These are phyloP conservation scores for Drosophila subpulchrella DNA, from an alignment of 1,140 invertebrate genomes.

Conservation along the genomic window DNA sequence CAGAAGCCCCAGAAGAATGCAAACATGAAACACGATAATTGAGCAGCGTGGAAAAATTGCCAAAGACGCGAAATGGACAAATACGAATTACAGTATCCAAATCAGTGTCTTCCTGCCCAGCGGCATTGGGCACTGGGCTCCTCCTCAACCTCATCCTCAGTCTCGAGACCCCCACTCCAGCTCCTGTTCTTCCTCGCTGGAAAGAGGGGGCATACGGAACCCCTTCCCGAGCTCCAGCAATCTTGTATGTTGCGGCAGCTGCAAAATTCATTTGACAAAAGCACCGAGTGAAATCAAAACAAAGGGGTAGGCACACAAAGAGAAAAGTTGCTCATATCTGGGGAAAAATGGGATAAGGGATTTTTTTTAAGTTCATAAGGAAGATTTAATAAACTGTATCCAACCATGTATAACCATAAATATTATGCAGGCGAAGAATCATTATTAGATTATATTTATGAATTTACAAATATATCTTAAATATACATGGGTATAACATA, in stretches of 20 bases:
- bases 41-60: constrained; percentile 82
- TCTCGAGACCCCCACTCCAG: constrained; percentile 3
- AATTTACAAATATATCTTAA: too few species aligned
- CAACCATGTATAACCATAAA: too few species aligned
- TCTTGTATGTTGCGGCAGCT: constrained; percentile 71
- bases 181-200: constrained; percentile 4
- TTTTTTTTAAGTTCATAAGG: too few species aligned
- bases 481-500: too few species aligned
- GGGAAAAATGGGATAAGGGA: not conserved
- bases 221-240: constrained; percentile 28
- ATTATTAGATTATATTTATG: too few species aligned
- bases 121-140: constrained; percentile 21
- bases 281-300: constrained; percentile 69
- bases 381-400: too few species aligned
- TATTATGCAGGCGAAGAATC: too few species aligned
- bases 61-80: constrained; percentile 82
- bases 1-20: constrained; percentile 72
- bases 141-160: not conserved
- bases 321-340: not conserved
- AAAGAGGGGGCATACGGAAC: not conserved
- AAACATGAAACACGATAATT: constrained; percentile 83
- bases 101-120: constrained; percentile 75
- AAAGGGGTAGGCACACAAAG: constrained; percentile 21
- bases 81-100: constrained; percentile 83
- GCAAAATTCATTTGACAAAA: constrained; percentile 82